phyloP scores from a whole-genome alignment of 2,797 vertebrate species.

The Cuniculus paca region DNA sequence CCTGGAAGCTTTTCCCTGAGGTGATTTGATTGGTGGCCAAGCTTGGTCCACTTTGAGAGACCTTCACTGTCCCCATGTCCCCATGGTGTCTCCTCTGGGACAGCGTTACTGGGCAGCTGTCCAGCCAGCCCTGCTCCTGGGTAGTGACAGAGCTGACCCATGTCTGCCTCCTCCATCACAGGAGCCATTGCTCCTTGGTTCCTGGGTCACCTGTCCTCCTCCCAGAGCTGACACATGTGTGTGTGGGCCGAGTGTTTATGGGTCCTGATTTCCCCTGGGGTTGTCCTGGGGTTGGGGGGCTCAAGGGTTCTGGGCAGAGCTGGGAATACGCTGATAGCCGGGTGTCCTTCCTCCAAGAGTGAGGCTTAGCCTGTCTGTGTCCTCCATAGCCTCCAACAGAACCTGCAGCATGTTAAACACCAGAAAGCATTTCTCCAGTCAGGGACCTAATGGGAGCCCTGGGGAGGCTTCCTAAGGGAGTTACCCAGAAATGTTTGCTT shows the following conservation, averaged over 20 bases:
- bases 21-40: neutral
- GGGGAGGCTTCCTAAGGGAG: neutral
- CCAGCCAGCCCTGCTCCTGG: no score
- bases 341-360: accelerated
- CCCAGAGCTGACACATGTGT: accelerated
- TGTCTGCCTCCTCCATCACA: accelerated
- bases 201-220: neutral
- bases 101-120: neutral
- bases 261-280: neutral
- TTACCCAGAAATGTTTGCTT: neutral
- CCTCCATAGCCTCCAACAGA: neutral
- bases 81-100: neutral
- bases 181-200: no score
- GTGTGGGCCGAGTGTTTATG: neutral
- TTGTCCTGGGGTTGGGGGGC: accelerated
- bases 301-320: neutral
- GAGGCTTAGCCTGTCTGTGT: neutral
- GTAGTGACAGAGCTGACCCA: neutral
- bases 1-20: accelerated
- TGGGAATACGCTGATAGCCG: accelerated
- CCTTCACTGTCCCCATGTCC: accelerated
- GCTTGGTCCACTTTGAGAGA: accelerated
- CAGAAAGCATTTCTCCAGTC: accelerated
- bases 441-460: neutral
- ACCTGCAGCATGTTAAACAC: no score